These are phyloP conservation scores for Ceuthmochares aereus DNA, from an alignment of 2,113 vertebrate species.

Conservation along the genomic window DNA sequence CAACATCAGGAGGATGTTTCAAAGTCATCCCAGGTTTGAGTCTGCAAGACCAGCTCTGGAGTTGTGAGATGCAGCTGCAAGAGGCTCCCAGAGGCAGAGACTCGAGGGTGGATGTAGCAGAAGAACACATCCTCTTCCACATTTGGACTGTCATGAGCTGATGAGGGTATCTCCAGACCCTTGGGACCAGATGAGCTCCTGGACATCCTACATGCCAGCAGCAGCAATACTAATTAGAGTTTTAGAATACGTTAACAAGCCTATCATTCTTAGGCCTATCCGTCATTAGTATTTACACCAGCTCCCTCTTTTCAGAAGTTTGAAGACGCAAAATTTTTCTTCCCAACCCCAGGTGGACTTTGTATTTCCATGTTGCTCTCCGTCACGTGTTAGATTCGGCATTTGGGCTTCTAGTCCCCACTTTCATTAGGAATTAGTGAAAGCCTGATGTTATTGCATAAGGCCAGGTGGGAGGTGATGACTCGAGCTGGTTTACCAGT, in stretches of 20 bases:
- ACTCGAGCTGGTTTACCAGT: neutral
- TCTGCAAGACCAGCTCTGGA: neutral
- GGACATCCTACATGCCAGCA: neutral
- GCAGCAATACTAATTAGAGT: neutral
- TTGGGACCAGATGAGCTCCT: neutral
- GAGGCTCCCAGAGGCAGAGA: neutral
- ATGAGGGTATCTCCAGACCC: neutral
- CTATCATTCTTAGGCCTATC: neutral
- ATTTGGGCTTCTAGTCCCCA: neutral
- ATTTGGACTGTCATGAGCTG: neutral
- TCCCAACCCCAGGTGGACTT: neutral
- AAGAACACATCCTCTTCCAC: neutral
- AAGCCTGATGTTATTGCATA: neutral
- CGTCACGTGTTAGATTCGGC: neutral
- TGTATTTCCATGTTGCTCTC: neutral
- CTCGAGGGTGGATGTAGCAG: neutral
- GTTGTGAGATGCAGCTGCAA: neutral
- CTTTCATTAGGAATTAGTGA: neutral
- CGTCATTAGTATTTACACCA: neutral
- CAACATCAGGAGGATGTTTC: neutral
- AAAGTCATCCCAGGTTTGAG: neutral
- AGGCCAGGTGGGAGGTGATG: neutral
- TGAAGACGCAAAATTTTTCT: neutral
- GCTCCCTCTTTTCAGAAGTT: neutral
- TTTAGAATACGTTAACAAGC: neutral